These are phyloP conservation scores for Diorhabda sublineata DNA, from an alignment of 1,140 invertebrate species.

Conservation along the genomic window DNA sequence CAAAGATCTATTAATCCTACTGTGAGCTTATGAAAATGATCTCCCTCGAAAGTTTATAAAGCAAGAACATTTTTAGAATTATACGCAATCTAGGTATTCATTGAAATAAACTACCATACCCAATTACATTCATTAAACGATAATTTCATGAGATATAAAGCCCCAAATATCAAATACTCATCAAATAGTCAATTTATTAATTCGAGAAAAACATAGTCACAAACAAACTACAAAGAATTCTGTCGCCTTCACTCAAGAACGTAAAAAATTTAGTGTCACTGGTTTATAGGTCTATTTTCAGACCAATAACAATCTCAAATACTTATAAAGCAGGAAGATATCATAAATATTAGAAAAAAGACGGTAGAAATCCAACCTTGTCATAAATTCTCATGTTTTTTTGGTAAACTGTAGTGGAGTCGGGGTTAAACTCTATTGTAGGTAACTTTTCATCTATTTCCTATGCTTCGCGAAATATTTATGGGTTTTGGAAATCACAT, in stretches of 20 bases:
- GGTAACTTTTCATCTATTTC: background rate
- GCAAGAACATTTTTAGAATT: too few relatives aligned
- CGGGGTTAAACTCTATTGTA: background rate
- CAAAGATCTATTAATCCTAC: too few relatives aligned
- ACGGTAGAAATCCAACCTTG: constrained; percentile 3
- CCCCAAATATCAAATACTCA: too few relatives aligned
- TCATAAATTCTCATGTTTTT: constrained; percentile 14
- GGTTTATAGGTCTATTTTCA: background rate
- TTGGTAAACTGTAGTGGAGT: background rate
- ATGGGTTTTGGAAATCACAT: background rate
- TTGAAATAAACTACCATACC: too few relatives aligned
- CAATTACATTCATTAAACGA: too few relatives aligned
- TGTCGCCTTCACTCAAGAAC: background rate
- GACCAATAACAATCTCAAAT: background rate
- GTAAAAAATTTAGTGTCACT: background rate
- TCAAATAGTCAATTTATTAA: too few relatives aligned
- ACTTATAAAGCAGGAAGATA: background rate
- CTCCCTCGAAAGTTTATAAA: too few relatives aligned
- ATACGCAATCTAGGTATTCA: too few relatives aligned
- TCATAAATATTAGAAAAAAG: constrained; percentile 9
- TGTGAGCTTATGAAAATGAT: too few relatives aligned
- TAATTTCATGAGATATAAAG: too few relatives aligned
- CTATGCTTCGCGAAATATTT: background rate
- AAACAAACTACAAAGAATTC: background rate
- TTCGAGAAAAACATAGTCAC: background rate